These are phyloP conservation scores for Steinernema khuongi DNA, from an alignment of 1,140 invertebrate genomes.

Conservation along the genomic window DNA sequence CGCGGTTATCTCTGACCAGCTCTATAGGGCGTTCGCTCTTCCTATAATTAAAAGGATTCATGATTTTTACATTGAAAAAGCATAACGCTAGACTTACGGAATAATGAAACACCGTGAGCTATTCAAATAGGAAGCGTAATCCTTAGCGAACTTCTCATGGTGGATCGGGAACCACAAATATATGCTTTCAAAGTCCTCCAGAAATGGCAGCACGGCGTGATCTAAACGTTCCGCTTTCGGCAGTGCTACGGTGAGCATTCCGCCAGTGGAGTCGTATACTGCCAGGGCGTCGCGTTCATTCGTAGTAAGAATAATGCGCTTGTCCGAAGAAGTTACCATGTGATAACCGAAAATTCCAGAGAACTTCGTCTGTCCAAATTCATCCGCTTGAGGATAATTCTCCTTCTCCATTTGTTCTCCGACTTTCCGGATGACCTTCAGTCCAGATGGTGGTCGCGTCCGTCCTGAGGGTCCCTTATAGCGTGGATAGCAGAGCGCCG, in stretches of 20 bases:
- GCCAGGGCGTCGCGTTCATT: slow-evolving; percentile 55
- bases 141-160: slow-evolving; percentile 67
- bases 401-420: slow-evolving; percentile 56
- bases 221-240: slow-evolving; percentile 50
- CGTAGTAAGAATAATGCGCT: slow-evolving; percentile 53
- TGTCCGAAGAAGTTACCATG: slow-evolving; percentile 53
- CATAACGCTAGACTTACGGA: slow-evolving; percentile 62
- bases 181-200: slow-evolving; percentile 73
- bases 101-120: slow-evolving; percentile 77
- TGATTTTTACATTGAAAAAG: neutral
- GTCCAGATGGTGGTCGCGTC: slow-evolving; percentile 43
- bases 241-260: slow-evolving; percentile 50
- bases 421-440: slow-evolving; percentile 53
- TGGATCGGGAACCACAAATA: slow-evolving; percentile 70
- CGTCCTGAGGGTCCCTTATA: slow-evolving; percentile 46
- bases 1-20: slow-evolving; percentile 44
- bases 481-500: slow-evolving; percentile 52
- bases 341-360: slow-evolving; percentile 56
- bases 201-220: slow-evolving; percentile 65
- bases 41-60: slow-evolving; percentile 30
- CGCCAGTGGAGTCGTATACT: slow-evolving; percentile 49
- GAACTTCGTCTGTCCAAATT: slow-evolving; percentile 43
- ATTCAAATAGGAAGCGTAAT: slow-evolving; percentile 72
- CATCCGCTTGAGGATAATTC: slow-evolving; percentile 52
- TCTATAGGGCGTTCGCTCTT: slow-evolving; percentile 53